Evolutionary conservation across 2,888 invertebrate species (phyloP).

Genomic region (Monoplex corrugatus): DNA sequence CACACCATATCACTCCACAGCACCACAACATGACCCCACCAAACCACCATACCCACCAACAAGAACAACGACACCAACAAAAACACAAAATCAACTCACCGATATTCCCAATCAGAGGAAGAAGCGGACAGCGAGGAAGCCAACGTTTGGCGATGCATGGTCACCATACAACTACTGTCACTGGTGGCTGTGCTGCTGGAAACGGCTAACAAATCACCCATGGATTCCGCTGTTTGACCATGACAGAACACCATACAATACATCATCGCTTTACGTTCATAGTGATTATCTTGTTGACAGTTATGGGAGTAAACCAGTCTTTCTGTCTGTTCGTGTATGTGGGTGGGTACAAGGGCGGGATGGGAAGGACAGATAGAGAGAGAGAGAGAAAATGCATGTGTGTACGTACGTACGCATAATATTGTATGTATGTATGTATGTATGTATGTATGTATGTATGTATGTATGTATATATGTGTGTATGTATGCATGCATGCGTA

Average conservation of each 20-base stretch:
- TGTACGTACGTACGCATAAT: background rate
- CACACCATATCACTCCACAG: no score
- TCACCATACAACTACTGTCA: conserved; percentile 3
- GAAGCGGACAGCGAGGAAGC: background rate
- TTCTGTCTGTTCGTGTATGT: no score
- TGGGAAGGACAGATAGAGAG: no score
- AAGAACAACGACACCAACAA: no score
- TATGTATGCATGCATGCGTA: no score
- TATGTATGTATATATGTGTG: no score
- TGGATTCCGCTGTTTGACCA: background rate
- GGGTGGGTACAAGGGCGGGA: no score
- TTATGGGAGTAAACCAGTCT: background rate
- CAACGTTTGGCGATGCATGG: background rate
- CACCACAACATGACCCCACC: no score
- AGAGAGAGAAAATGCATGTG: no score
- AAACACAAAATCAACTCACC: background rate
- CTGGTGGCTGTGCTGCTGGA: no score
- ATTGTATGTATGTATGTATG: background rate
- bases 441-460: background rate
- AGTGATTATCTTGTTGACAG: background rate
- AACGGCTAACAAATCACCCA: background rate
- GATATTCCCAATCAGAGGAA: background rate
- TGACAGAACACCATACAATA: background rate
- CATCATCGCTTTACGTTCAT: background rate
- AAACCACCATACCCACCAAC: no score